Percentiles rank a stretch among this genome's conserved stretches.
These are phyloP conservation scores for Drosophila neocordata DNA, from an alignment of 1,140 invertebrate species.

Conservation along the genomic window DNA sequence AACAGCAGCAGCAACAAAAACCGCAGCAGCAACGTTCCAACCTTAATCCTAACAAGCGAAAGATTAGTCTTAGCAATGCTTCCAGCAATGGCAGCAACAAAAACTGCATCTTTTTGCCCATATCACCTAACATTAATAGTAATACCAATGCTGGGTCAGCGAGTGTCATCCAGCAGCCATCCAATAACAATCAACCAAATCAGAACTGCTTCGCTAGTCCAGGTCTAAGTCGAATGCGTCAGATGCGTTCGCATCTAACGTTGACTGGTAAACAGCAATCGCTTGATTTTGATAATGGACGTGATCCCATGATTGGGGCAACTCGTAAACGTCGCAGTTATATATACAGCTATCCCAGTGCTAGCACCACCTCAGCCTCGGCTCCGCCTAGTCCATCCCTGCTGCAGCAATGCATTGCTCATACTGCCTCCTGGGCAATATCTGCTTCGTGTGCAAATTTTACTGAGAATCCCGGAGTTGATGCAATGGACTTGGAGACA, in stretches of 20 bases:
- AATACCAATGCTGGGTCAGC: slow-evolving; percentile 83
- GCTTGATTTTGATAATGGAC: slow-evolving; percentile 62
- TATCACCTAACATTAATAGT: slow-evolving; percentile 85
- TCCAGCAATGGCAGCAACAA: slow-evolving; percentile 84
- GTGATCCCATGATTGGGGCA: slow-evolving; percentile 78
- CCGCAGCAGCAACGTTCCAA: slow-evolving; percentile 42
- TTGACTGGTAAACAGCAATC: slow-evolving; percentile 72
- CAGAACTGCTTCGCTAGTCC: slow-evolving; percentile 92
- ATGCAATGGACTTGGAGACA: slow-evolving; percentile 74
- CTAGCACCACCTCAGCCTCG: slow-evolving; percentile 71
- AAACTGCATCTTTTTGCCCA: slow-evolving; percentile 92
- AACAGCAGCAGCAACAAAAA: slow-evolving; percentile 50
- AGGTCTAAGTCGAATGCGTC: slow-evolving; percentile 86
- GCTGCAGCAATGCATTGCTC: slow-evolving; percentile 60
- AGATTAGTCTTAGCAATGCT: slow-evolving; percentile 84
- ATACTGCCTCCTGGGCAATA: slow-evolving; percentile 48
- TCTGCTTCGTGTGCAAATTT: slow-evolving; percentile 27
- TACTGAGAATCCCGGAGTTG: slow-evolving; percentile 45
- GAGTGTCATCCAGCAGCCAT: slow-evolving; percentile 67
- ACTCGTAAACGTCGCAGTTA: slow-evolving; percentile 63
- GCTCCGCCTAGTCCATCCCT: slow-evolving; percentile 80
- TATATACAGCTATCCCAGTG: slow-evolving; percentile 59
- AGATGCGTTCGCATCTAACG: slow-evolving; percentile 64
- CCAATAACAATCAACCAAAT: slow-evolving; percentile 10
- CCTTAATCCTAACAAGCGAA: slow-evolving; percentile 79